Evolutionary conservation across 1,140 invertebrate genomes (phyloP), one percentile per base, ranked within the genome.

Genomic region (Nasonia giraulti): DNA sequence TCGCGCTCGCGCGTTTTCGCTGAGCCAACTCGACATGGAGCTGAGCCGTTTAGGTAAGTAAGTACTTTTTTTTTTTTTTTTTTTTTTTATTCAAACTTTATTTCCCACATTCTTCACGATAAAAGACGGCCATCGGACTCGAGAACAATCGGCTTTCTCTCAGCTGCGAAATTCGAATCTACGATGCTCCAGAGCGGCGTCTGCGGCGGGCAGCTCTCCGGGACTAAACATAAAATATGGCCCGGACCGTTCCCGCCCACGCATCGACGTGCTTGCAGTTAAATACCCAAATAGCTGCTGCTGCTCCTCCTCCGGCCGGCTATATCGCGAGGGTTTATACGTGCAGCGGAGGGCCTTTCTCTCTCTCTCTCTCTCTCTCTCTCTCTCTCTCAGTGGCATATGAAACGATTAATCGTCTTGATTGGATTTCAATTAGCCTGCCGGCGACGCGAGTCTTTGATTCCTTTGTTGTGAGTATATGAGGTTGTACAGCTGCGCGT

Each of bases 381-480:
- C 33, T 33, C 33, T 33, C 33, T 37, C 33, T 5, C 33, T 37
- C 33, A 4, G 81, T 83, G 87, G 88, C 87, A 88, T 90, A 89
- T 91, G 89, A 88, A 89, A 86, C 90, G 88, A 92, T 92, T 91
- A 91, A 91, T 91, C 88, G 89, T 87, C 76, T 88, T 90, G 89
- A 92, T 92, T 91, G 91, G 90, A 91, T 91, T 91, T 86, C 91
- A 91, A 91, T 92, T 92, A 91, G 89, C 80, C 89, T 88, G 91
- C 88, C 87, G 88, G 88, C 88, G 89, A 91, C 90, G 89, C 83
- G 47, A 50, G 12, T 50, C 47, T 50, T 50, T 14, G 47, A 50
- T 14, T 50, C 47, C 47, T 50, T 50, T 50, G 47, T 50, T 17
- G 47, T 50, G 4, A 50, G 3, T 50, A 17, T 50, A 14, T 5